Conservation (phyloP, 2,113 vertebrate species). For the Xerus inauris region DNA sequence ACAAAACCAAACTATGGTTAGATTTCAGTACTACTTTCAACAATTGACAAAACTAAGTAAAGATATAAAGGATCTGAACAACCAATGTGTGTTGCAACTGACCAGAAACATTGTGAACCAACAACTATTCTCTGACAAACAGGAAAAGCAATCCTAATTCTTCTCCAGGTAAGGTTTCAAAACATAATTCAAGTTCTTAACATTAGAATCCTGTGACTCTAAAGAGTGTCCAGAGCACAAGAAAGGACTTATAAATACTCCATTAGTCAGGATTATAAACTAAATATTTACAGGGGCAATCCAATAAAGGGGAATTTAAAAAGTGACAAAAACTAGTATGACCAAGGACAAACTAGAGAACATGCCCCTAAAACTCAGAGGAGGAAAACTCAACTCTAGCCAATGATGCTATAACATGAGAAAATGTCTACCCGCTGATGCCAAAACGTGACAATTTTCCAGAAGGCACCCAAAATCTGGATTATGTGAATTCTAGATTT, state of each 20-base stretch:
- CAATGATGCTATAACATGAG: neutral
- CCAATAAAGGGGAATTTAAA: neutral
- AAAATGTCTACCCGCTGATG: neutral
- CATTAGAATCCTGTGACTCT: neutral
- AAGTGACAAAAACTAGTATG: neutral
- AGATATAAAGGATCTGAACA: neutral
- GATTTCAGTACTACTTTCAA: neutral
- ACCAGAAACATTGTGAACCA: neutral
- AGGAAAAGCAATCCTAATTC: neutral
- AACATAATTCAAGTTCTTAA: slow-evolving; percentile 31
- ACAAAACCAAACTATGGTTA: slow-evolving; percentile 2
- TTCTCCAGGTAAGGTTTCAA: neutral
- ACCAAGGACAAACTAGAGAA: neutral
- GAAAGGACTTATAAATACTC: neutral
- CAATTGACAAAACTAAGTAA: slow-evolving; percentile 5
- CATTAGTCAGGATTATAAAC: neutral
- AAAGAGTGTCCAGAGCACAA: neutral
- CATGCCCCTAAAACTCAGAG: neutral
- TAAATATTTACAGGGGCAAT: neutral
- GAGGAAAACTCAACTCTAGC: neutral
- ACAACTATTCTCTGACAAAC: neutral
- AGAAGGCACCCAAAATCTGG: neutral
- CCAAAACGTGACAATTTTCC: neutral
- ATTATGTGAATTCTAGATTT: neutral
- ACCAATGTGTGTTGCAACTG: neutral